Evolutionary conservation across 2,888 invertebrate genomes (phyloP), one percentile per base, ranked within the genome.

Genomic region (Hyles lineata): DNA sequence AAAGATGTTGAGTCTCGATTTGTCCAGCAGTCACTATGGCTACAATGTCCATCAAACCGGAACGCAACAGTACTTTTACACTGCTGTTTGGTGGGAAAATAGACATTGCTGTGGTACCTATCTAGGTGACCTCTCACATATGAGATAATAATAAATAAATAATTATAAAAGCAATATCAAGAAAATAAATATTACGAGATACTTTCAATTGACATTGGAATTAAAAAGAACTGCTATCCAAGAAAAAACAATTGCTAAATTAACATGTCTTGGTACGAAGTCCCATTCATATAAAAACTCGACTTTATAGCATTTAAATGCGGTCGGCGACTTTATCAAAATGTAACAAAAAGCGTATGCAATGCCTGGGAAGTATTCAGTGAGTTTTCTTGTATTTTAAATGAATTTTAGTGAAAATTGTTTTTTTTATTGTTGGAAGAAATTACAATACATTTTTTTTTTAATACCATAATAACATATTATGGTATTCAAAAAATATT

Each of bases 281-380:
- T 60, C 21, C 25, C 71, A n/a, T 43, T 43, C 4, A 43, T 25
- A 71, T 43, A 50, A 67, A 72, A 72, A 72, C 21, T 67, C 25
- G 23, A 72, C 35, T 67, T 72, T 58, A 59, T 29, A 63, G 23
- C 72, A 11, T 55, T 52, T 35, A 62, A 63, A 62, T 58, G 60
- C 21, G 63, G 63, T 72, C 58, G 62, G 63, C 43, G 70, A 74
- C 74, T 72, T 74, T 72, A 74, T 70, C 72, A 72, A 70, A 74
- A 60, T 59, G 32, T 63, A 71, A 52, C 60, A 58, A 74, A 74
- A 71, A 71, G 60, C 61, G 29, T 52, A 73, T 35, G 43, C 59
- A 29, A 52, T 29, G 52, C 11, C 63, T 50, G 70, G 59, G 23
- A 21, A 25, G 62, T 62, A 71, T 43, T 71, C 71, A 32, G 60